Base-by-base conservation (phyloP, 1,140 invertebrate genomes). In the Drosophila serrata region DNA sequence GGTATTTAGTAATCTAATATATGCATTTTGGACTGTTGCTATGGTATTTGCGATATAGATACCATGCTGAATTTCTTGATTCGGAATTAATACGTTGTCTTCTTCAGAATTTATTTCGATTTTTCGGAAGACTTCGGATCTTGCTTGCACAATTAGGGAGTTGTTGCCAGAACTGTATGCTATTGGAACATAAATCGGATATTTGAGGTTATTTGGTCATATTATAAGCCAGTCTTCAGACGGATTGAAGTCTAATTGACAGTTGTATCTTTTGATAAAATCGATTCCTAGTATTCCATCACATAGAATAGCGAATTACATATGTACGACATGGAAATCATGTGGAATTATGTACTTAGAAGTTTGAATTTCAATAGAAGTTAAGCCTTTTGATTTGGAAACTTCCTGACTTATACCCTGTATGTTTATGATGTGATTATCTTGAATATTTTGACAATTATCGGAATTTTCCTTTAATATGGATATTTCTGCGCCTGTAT, bases 231-330 rank as follows among this genome's bases (percentile, higher is more conserved):
- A 43, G 6, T 22, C 42, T 22, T 43, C 11, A 43, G 19, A 40
- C n/a, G n/a, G 39, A 3, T 40, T 40, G 39, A 40, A 17, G n/a
- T 17, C 39, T 17, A 40, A n/a, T 43, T 43, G 17, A 43, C 9
- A 42, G 40, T 42, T 42, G 17, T 42, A 42, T 42, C 6, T 11
- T 42, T 39, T 43, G 11, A 59, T 43, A 46, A 24, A 59, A 8
- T n/a, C 15, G 35, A 37, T 37, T 13, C 12, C 12, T 37, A 37
- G 13, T 37, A 37, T 37, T 37, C 35, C 37, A n/a, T 39, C 6
- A 39, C 37, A 39, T 15, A 6, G 15, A 39, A 15, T 39, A 39
- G 35, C 35, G 35, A 37, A 37, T 37, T 37, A 5, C 6, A 13
- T 13, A 37, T 15, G 13, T 37, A 37, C 35, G 8, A 37, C 15